Base-by-base conservation (phyloP, 92 coral and sea anemone genomes). In the Isaurus tuberculatus region DNA sequence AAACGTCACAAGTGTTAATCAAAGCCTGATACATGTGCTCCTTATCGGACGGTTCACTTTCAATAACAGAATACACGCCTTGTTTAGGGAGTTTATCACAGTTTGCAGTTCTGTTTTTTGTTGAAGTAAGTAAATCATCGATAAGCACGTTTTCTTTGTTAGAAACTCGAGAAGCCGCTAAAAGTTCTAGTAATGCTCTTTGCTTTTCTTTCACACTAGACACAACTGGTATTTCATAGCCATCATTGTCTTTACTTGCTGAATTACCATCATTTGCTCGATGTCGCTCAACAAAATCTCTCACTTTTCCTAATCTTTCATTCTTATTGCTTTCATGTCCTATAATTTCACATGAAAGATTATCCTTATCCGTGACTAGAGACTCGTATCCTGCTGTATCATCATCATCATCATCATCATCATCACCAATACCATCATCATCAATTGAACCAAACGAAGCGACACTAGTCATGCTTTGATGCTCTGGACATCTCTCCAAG, bases 1-100 rank as follows among this genome's bases (percentile, higher is more conserved):
- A 73, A 2, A 73, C 22, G 42, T 73, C 43, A 27, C 40, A 5
- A 1, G 14, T 48, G 22, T 29, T 37, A 30, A n/a, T 15, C 29
- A 73, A 48, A 14, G 65, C 26, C 58, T 73, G 79, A 73, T 73
- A 73, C 5, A 77, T 70, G 16, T 77, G 82, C 15, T 77, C 78
- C 22, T 72, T 5, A 34, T 42, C 33, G 2, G 55, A 30, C 2
- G 57, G 25, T 49, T 71, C 77, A 23, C n/a, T 27, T 6, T 71
- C 78, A 44, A 72, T 30, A 26, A 17, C 34, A 4, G 78, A 43
- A 44, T 72, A 72, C 26, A 44, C 3, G 6, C 16, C 22, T 26
- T 27, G 61, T 8, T 40, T 19, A 71, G 55, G 33, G 20, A 0
- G 0, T 69, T 69, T 28, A 6, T 69, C 48, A 0, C 19, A 2